Evolutionary conservation across 2,113 vertebrate genomes (phyloP).

Genomic region (Euleptes europaea): DNA sequence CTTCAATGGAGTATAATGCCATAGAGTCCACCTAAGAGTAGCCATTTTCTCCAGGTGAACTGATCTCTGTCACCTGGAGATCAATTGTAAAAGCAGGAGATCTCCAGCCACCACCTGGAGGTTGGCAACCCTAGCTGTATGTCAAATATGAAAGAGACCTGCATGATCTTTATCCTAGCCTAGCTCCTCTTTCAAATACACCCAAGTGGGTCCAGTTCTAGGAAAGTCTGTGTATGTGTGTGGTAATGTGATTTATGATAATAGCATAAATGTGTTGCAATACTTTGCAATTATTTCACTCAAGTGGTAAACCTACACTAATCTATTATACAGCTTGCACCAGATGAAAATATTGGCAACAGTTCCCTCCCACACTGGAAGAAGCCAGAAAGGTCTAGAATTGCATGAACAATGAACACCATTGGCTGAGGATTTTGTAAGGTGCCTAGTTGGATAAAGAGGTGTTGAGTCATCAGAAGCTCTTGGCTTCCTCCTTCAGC

Average conservation of each 20-base stretch:
- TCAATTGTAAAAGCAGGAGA: no score
- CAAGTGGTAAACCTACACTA: neutral
- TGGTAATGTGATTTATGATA: no score
- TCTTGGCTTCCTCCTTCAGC: fast-evolving
- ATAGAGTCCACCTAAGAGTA: no score
- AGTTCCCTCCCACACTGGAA: neutral
- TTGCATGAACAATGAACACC: fast-evolving
- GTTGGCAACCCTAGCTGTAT: neutral
- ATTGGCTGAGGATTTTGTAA: fast-evolving
- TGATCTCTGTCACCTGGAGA: no score
- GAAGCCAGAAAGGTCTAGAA: neutral
- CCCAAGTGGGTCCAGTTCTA: neutral
- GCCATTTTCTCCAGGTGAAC: no score
- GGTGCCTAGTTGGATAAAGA: neutral
- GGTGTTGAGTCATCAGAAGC: neutral
- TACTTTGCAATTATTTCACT: neutral
- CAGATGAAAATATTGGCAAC: neutral
- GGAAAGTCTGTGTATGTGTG: neutral
- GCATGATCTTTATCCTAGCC: neutral
- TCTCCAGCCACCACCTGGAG: no score
- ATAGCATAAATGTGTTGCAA: neutral
- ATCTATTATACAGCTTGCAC: neutral
- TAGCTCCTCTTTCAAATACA: neutral
- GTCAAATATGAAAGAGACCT: neutral
- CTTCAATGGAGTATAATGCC: no score